Conservation (phyloP, 2,888 invertebrate species). For the Troides aeacus region DNA sequence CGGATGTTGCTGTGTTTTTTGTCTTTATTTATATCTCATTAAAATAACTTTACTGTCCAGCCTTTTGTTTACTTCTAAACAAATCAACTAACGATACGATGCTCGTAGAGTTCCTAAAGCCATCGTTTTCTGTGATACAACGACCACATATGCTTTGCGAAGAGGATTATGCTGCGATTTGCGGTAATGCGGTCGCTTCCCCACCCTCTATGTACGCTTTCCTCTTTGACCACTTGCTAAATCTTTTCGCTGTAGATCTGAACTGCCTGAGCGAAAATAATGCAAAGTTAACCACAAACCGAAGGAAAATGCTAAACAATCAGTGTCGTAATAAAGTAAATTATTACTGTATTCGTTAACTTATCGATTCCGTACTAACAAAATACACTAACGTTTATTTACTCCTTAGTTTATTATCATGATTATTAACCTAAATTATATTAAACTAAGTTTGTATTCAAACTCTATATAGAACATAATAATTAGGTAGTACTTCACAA, state of each 20-base stretch:
- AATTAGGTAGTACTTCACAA: not conserved
- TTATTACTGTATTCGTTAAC: not conserved
- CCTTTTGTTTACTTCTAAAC: slow-evolving; percentile 61
- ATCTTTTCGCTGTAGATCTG: slow-evolving; percentile 49
- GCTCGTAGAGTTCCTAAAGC: slow-evolving; percentile 57
- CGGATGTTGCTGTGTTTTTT: slow-evolving; percentile 56
- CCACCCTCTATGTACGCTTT: slow-evolving; percentile 45
- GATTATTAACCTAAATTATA: not conserved
- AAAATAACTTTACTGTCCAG: slow-evolving; percentile 55
- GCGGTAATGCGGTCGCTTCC: slow-evolving; percentile 59
- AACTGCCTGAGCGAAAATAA: slow-evolving; percentile 17
- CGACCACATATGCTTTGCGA: slow-evolving; percentile 46
- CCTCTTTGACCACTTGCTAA: slow-evolving; percentile 56
- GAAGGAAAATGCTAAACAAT: not conserved
- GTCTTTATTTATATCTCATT: slow-evolving; percentile 53
- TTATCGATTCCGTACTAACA: too few relatives aligned
- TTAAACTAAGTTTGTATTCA: not conserved
- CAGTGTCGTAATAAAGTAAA: not conserved
- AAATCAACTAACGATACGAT: slow-evolving; percentile 62
- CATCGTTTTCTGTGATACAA: slow-evolving; percentile 28
- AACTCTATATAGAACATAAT: not conserved
- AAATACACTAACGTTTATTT: not conserved
- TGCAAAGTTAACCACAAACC: slow-evolving; percentile 21
- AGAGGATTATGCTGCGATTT: slow-evolving; percentile 62
- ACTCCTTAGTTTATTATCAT: not conserved